phyloP scores from a whole-genome alignment of 2,113 vertebrate genomes.

The Brevimyrus niger region DNA sequence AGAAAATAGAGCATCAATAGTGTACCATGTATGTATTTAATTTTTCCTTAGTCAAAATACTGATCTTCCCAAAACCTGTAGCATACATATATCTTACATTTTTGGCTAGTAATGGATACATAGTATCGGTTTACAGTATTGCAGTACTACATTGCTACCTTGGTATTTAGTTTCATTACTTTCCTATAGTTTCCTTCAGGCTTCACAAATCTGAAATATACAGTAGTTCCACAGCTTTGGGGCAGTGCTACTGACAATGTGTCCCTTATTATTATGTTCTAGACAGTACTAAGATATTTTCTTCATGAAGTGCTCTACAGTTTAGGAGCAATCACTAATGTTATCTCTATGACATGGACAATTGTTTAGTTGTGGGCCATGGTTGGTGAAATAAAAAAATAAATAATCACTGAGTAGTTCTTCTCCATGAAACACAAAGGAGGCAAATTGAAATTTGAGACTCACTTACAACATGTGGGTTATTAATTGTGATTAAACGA shows the following conservation, averaged over 20 bases:
- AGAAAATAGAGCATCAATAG: background rate
- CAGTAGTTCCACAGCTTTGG: background rate
- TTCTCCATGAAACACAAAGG: background rate
- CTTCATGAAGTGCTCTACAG: background rate
- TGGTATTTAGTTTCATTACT: background rate
- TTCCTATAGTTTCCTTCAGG: background rate
- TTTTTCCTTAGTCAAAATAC: background rate
- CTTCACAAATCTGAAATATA: background rate
- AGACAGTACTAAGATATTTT: background rate
- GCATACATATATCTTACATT: background rate
- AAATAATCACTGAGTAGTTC: background rate
- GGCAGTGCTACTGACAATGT: background rate
- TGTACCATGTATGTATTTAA: background rate
- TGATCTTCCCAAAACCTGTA: background rate
- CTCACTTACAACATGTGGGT: background rate
- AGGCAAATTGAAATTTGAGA: background rate
- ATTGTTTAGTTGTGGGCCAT: background rate
- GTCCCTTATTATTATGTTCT: background rate
- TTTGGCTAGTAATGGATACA: background rate
- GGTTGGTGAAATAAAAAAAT: background rate
- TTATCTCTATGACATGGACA: background rate
- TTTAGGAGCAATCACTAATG: background rate
- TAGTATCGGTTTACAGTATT: background rate
- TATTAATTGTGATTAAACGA: slow-evolving; percentile 4
- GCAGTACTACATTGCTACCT: background rate